Evolutionary conservation across 2,113 vertebrate genomes (phyloP).

Genomic region (Mugil cephalus): DNA sequence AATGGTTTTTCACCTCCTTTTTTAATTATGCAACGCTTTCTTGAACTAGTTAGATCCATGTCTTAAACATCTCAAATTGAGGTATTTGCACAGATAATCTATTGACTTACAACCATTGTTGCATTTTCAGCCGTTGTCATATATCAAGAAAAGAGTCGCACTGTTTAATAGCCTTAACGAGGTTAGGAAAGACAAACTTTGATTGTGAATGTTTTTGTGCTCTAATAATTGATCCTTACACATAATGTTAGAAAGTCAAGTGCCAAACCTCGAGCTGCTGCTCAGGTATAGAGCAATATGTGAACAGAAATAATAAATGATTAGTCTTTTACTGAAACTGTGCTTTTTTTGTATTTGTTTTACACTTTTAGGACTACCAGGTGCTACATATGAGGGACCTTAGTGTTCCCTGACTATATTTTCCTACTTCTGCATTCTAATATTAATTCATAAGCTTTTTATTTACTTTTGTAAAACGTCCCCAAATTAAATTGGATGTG

Average conservation of each 20-base stretch:
- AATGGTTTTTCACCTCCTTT: constrained; percentile 25
- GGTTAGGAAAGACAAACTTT: constrained; percentile 25
- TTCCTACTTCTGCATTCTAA: neutral
- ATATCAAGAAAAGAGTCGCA: constrained; percentile 39
- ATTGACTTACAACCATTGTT: constrained; percentile 47
- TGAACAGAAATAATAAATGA: constrained; percentile 64
- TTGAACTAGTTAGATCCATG: constrained; percentile 58
- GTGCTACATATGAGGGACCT: neutral
- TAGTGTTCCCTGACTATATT: neutral
- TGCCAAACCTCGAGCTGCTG: constrained; percentile 72
- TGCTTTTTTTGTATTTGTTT: neutral
- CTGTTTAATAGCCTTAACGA: constrained; percentile 62
- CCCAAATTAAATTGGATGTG: too few relatives aligned
- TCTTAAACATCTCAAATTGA: constrained; percentile 76
- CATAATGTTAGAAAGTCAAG: constrained; percentile 63
- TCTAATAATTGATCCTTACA: constrained; percentile 36
- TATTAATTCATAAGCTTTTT: neutral
- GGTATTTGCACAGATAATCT: constrained; percentile 80
- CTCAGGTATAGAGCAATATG: constrained; percentile 50
- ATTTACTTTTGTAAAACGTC: neutral
- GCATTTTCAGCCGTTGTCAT: constrained; percentile 53
- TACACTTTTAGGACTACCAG: neutral
- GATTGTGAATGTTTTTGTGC: constrained; percentile 59
- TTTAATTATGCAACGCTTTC: constrained; percentile 50
- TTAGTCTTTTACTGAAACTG: constrained; percentile 68